phyloP scores from a whole-genome alignment of 2,797 vertebrate genomes.

The Lutjanus campechanus region DNA sequence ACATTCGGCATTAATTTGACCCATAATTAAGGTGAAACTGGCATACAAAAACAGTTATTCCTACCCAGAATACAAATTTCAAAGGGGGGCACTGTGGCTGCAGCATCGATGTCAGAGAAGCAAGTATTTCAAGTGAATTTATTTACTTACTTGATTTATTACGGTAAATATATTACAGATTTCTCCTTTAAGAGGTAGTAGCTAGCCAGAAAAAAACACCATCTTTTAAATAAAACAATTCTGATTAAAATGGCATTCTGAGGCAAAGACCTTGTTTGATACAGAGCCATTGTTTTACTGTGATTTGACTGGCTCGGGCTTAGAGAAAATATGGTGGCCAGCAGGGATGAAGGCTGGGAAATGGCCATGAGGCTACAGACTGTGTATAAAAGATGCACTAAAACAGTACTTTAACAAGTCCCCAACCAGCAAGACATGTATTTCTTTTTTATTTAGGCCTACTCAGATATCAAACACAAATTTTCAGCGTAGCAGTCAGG shows the following conservation, averaged over 20 bases:
- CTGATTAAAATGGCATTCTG: neutral
- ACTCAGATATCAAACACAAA: neutral
- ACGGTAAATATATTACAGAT: too few species aligned
- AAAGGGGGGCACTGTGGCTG: too few species aligned
- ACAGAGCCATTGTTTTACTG: neutral
- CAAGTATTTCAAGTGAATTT: too few species aligned
- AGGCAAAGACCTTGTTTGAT: neutral
- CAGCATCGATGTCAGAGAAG: too few species aligned
- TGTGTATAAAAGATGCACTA: neutral
- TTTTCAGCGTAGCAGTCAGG: too few species aligned
- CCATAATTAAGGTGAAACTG: too few species aligned
- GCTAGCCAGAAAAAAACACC: neutral
- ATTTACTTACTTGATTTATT: too few species aligned
- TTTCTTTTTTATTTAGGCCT: neutral
- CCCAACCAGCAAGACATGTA: neutral
- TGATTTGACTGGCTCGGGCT: neutral
- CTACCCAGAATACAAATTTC: too few species aligned
- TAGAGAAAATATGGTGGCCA: neutral
- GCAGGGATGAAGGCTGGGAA: neutral
- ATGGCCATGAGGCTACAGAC: neutral
- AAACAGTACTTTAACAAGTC: neutral
- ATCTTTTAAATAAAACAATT: neutral
- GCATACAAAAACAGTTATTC: too few species aligned
- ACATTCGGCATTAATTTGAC: too few species aligned
- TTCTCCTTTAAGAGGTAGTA: neutral